A percentile compares a stretch with the other conserved stretches of the same genome.
Evolutionary conservation across 2,797 vertebrate species (phyloP).

Genomic region (Pseudopleuronectes americanus): DNA sequence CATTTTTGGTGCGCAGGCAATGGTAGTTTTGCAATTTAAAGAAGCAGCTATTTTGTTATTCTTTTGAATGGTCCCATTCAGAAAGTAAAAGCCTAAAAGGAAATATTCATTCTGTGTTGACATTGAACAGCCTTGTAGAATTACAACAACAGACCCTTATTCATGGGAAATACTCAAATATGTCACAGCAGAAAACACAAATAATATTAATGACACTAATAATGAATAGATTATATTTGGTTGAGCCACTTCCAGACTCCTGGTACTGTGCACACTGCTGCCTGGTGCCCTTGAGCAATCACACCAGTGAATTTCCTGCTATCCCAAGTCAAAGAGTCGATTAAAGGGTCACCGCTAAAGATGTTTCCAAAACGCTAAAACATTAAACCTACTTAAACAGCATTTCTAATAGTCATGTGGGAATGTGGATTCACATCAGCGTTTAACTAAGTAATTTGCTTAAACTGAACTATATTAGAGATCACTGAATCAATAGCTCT

Average conservation of each 20-base stretch:
- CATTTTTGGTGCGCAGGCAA: not conserved
- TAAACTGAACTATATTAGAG: conserved; percentile 7
- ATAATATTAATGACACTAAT: conserved; percentile 38
- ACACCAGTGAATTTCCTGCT: not conserved
- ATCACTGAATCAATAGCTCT: conserved; percentile 3
- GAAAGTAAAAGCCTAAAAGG: conserved; percentile 3
- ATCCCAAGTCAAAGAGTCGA: conserved; percentile 19
- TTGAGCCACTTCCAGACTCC: conserved; percentile 8
- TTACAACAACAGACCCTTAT: conserved; percentile 3
- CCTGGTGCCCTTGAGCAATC: conserved; percentile 22
- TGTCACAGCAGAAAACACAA: conserved; percentile 19
- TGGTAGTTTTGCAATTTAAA: conserved; percentile 3
- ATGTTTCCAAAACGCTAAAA: conserved; percentile 5
- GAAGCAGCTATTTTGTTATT: not conserved
- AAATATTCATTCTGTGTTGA: conserved; percentile 15
- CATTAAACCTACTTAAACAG: not conserved
- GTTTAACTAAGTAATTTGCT: conserved; percentile 16
- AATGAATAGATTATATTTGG: conserved; percentile 8
- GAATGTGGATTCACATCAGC: conserved; percentile 5
- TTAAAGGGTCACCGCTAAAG: not conserved
- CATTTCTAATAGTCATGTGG: conserved; percentile 14
- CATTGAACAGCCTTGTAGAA: not conserved
- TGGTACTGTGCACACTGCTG: conserved; percentile 4
- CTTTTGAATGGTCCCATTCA: conserved; percentile 11
- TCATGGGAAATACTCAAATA: conserved; percentile 19